Evolutionary conservation across 2,113 vertebrate species (phyloP), one percentile per base, ranked within the genome.

Genomic region (Petrocephalus zakoni): DNA sequence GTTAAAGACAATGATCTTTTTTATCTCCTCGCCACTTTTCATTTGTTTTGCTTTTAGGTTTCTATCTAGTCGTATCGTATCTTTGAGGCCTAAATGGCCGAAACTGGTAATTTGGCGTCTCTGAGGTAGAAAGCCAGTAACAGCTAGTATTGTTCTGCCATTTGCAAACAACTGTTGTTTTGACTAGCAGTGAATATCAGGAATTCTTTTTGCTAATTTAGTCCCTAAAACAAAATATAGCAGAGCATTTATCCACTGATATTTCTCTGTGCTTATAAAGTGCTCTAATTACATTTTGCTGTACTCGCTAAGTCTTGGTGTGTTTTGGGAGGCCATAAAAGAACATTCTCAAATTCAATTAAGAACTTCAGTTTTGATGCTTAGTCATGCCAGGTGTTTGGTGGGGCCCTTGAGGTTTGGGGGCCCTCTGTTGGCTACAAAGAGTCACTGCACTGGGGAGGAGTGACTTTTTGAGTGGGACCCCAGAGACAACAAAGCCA

Each of bases 1-100:
- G 52, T 55, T 56, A 34, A 86, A 86, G 84, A 86, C 84, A 86
- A 56, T 86, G 52, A 55, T 34, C 52, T 55, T 55, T 78, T 86
- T 86, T 86, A 55, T 55, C 22, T 17, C 52, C 17, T 52, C 81
- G 15, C 42, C 52, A 86, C 51, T 55, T 86, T 86, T 83, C 25
- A 83, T 83, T 46, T n/a, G 46, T 25, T 56, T 55, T 19, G 56
- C 52, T 55, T 55, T 52, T 52, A 68, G 61, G 61, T 68, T 68
- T 68, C n/a, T 34, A 53, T 86, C 84, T 19, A 52, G 84, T 86
- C 84, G 34, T 55, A 86, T 86, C 29, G 9, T 55, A 55, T 19
- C 29, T 86, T 86, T 55, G n/a, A 34, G 17, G n/a, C 52, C n/a
- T 55, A 56, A 55, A 22, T 56, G 84, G n/a, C 51, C 15, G n/a